A percentile compares a stretch with the other conserved stretches of the same genome.
phyloP scores from a whole-genome alignment of 2,113 vertebrate species.

The Garra rufa region DNA sequence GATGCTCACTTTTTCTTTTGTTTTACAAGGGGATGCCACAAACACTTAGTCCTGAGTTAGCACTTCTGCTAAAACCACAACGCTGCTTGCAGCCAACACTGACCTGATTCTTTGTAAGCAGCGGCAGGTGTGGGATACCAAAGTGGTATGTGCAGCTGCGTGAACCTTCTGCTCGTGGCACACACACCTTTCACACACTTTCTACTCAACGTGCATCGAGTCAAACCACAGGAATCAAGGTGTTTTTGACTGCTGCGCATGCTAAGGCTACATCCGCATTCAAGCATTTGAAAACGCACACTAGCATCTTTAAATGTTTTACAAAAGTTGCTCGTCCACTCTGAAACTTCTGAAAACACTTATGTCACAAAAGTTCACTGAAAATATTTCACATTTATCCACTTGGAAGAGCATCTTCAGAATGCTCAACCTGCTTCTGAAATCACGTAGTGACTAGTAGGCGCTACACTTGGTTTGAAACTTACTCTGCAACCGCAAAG shows the following conservation, averaged over 20 bases:
- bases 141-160: constrained; percentile 53
- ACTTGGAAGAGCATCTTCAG: background rate
- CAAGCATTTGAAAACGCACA: background rate
- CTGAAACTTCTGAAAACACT: background rate
- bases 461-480: background rate
- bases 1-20: constrained; percentile 45
- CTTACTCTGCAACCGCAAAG: too few relatives aligned
- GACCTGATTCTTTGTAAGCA: constrained; percentile 57
- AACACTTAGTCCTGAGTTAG: constrained; percentile 31
- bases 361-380: background rate
- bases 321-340: background rate
- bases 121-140: constrained; percentile 67
- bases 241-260: constrained; percentile 8
- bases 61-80: constrained; percentile 38
- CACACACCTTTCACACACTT: constrained; percentile 6
- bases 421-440: background rate
- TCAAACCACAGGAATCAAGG: constrained; percentile 19
- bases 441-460: background rate
- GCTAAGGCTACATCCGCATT: background rate
- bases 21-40: constrained; percentile 21
- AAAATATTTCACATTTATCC: background rate
- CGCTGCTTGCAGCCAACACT: constrained; percentile 19
- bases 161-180: constrained; percentile 23
- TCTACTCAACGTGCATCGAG: background rate
- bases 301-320: background rate